Evolutionary conservation across 2,797 vertebrate species (phyloP).

Genomic region (Pyrrhura leucotis): DNA sequence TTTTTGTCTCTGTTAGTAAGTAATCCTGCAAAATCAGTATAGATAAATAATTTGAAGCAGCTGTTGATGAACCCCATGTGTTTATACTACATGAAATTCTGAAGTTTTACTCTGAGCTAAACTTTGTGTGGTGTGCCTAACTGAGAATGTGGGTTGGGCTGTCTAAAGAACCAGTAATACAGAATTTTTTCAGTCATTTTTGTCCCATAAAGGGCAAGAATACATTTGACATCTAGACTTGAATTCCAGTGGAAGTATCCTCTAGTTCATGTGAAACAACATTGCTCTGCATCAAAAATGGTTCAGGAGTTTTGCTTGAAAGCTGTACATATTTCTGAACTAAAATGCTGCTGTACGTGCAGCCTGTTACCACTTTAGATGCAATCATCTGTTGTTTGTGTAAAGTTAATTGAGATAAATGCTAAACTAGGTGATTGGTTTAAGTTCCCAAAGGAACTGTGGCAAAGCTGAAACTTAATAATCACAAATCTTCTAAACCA

Average conservation of each 20-base stretch:
- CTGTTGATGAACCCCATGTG: neutral
- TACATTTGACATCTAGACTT: neutral
- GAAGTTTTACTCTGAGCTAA: neutral
- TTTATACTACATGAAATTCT: neutral
- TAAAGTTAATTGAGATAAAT: neutral
- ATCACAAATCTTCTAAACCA: neutral
- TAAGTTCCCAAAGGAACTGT: neutral
- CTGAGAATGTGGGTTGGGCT: neutral
- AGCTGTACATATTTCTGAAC: neutral
- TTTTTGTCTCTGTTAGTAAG: neutral
- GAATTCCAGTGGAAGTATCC: neutral
- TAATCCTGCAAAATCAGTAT: neutral
- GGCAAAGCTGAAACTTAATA: neutral
- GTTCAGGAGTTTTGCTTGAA: neutral
- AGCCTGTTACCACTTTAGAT: neutral
- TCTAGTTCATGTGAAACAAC: neutral
- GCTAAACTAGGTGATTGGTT: neutral
- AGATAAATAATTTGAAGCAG: neutral
- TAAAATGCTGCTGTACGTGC: fast-evolving
- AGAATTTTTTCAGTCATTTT: neutral
- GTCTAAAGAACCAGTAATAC: neutral
- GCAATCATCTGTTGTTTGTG: neutral
- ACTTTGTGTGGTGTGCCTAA: neutral
- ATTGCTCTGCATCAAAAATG: neutral
- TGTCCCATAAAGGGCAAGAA: neutral